These are phyloP conservation scores for Drosophila sp. DNA, from an alignment of 1,140 invertebrate genomes.

Conservation along the genomic window DNA sequence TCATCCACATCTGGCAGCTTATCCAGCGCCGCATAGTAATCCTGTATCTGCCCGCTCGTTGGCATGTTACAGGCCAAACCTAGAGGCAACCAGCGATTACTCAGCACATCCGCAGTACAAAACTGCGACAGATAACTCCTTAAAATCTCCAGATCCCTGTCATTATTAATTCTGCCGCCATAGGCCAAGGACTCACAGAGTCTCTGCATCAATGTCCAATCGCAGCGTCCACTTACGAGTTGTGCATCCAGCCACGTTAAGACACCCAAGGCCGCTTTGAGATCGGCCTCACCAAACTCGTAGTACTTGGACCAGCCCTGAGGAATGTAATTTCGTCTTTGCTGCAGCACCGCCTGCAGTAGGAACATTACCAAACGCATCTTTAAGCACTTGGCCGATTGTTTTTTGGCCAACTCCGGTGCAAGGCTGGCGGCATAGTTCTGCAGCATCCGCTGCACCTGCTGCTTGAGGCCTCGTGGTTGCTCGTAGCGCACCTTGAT, in stretches of 20 bases:
- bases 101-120: constrained; percentile 88
- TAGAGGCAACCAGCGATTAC: constrained; percentile 86
- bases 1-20: constrained; percentile 89
- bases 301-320: constrained; percentile 95
- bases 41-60: constrained; percentile 86
- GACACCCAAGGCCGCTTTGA: constrained; percentile 91
- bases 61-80: constrained; percentile 85
- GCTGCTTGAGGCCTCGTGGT: constrained; percentile 87
- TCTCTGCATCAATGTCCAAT: constrained; percentile 93
- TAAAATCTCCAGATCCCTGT: constrained; percentile 91
- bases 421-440: constrained; percentile 72
- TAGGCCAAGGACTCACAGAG: constrained; percentile 93
- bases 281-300: constrained; percentile 94
- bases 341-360: constrained; percentile 93
- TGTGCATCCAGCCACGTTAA: constrained; percentile 87
- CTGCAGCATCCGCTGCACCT: constrained; percentile 85
- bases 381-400: constrained; percentile 76
- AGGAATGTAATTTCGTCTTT: constrained; percentile 93
- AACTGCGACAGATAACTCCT: constrained; percentile 90
- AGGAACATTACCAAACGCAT: constrained; percentile 83
- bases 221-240: constrained; percentile 69
- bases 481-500: constrained; percentile 95
- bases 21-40: constrained; percentile 88
- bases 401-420: constrained; percentile 32
- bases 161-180: constrained; percentile 94